phyloP scores from a whole-genome alignment of 2,797 vertebrate genomes.

The Coilia nasus region DNA sequence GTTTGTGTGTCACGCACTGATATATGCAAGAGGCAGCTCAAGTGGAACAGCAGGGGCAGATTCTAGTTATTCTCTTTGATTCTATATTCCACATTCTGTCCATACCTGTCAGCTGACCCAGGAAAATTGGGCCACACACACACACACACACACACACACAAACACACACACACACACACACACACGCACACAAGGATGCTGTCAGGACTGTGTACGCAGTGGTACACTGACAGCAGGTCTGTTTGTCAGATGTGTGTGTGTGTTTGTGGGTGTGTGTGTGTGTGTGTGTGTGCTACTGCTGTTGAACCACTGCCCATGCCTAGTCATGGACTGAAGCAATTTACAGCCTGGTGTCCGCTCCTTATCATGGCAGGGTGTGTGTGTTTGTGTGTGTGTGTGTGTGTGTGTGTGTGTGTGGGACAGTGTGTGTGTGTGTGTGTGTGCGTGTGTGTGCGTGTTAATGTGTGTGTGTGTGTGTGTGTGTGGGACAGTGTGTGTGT shows the following conservation, averaged over 20 bases:
- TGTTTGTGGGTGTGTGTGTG: not conserved
- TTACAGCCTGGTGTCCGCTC: no score
- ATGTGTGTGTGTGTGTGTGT: not conserved
- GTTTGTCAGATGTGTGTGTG: not conserved
- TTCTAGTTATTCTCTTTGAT: no score
- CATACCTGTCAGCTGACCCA: no score
- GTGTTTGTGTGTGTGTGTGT: not conserved
- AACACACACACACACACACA: conserved; percentile 41
- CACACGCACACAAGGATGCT: conserved; percentile 31
- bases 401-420: not conserved
- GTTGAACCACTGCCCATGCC: no score
- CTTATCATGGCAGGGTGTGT: not conserved
- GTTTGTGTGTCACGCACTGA: no score
- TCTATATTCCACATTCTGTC: no score
- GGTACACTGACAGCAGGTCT: no score
- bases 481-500: not conserved
- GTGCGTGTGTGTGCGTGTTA: not conserved
- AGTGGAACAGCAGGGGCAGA: no score
- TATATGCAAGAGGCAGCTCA: no score
- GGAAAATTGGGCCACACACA: not conserved
- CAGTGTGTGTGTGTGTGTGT: not conserved
- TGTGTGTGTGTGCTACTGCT: not conserved
- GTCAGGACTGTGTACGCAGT: no score
- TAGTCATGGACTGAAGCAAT: no score
- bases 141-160: conserved; percentile 44